Base-by-base conservation (phyloP, 2,113 vertebrate genomes). In the Leptobrachium ailaonicum region DNA sequence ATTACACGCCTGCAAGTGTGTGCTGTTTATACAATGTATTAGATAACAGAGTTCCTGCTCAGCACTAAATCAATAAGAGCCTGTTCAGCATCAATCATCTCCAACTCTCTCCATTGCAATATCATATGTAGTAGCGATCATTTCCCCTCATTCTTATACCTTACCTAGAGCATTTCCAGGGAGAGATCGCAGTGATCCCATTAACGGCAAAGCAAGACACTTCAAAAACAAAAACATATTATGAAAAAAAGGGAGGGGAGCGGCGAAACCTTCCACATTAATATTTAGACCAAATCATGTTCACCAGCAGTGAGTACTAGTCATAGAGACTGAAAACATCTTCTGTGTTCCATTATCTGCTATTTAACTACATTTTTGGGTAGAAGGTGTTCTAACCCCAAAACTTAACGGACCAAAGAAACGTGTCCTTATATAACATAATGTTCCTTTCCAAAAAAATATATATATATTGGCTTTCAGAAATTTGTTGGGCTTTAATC, bases 11-110 rank as follows among this genome's bases (percentile, higher is more conserved):
- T 85, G 84, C 89, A 88, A 85, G 88, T 89, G 88, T 89, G 88
- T 87, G 84, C 85, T 89, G 87, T 92, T 85, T 87, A 90, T 88
- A 87, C 66, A 84, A 83, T 83, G 85, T 90, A 93, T 92, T 91
- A 91, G 89, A 89, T 90, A 95, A 91, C 90, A 76, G 87, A 92
- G 90, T 88, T 92, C 88, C 89, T 91, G 87, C 86, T 89, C 86
- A 77, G 86, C 86, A 87, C 88, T 90, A 90, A 94, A 95, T 95
- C 94, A 95, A 95, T 95, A 91, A 86, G 85, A 93, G 87, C 87
- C 91, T 82, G 86, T 84, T 87, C 47, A 84, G 83, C 91, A 94
- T 94, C 90, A 89, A 88, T 92, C 91, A 92, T 87, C 78, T 78
- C 85, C 86, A 83, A 85, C 71, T 86, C 82, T 86, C 88, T 80